Percentiles rank a stretch among this genome's conserved stretches.
Conservation (phyloP, 2,888 invertebrate species). For the Polia nebulosa region DNA sequence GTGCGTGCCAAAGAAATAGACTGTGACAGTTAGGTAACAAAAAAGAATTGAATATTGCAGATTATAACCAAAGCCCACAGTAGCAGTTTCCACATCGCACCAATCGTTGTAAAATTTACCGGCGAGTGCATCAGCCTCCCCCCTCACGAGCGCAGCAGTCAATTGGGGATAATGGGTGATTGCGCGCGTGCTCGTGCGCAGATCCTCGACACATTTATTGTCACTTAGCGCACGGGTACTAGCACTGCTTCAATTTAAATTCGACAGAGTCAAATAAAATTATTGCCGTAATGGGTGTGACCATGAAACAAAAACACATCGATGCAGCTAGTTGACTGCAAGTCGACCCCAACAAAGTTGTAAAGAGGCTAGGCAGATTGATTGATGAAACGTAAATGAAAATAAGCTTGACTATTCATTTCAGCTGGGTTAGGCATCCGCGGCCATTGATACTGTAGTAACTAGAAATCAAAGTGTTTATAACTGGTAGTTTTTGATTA, state of each 20-base stretch:
- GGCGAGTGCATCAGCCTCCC: conserved; percentile 16
- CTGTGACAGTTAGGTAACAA: too few species aligned
- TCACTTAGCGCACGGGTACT: conserved; percentile 22
- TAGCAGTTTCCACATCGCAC: neutral
- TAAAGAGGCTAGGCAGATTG: neutral
- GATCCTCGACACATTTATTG: conserved; percentile 40
- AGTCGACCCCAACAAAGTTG: neutral
- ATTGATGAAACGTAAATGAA: neutral
- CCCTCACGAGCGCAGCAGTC: conserved; percentile 31
- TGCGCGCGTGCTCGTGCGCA: conserved; percentile 48
- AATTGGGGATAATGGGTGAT: conserved; percentile 54
- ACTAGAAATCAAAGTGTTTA: neutral
- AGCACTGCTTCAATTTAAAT: neutral
- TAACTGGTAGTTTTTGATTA: too few species aligned
- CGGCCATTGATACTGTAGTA: neutral
- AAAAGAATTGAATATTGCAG: too few species aligned
- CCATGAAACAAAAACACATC: neutral
- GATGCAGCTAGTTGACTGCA: neutral
- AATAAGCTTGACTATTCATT: neutral
- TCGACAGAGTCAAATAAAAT: neutral
- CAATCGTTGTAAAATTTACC: conserved; percentile 10
- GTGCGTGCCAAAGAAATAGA: too few species aligned
- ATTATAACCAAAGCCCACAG: neutral
- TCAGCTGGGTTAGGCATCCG: neutral
- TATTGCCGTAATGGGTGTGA: neutral